Conservation (phyloP, 2,113 vertebrate genomes). For the Syngnathus typhle region DNA sequence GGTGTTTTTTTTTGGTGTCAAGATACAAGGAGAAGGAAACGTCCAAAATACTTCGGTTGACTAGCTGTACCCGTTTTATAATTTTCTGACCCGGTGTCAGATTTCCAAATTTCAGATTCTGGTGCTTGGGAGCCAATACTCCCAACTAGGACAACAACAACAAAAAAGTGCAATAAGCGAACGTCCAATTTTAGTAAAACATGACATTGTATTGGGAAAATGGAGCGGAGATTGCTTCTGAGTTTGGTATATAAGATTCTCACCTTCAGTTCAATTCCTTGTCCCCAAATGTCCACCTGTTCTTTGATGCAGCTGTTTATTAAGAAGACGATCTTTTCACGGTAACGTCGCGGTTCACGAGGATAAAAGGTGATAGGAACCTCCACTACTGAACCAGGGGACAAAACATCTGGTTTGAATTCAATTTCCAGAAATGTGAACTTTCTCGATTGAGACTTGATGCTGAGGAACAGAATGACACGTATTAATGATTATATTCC, state of each 20-base stretch:
- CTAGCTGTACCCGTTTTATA: constrained; percentile 68
- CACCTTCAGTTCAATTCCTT: constrained; percentile 82
- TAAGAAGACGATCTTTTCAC: constrained; percentile 74
- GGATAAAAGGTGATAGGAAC: constrained; percentile 80
- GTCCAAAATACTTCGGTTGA: constrained; percentile 72
- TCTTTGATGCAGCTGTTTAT: constrained; percentile 72
- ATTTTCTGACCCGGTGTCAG: constrained; percentile 68
- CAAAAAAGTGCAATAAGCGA: not conserved
- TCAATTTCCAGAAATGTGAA: constrained; percentile 67
- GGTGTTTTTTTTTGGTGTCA: constrained; percentile 51
- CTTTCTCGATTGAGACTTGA: constrained; percentile 74
- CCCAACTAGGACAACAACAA: constrained; percentile 65
- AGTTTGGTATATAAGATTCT: not conserved
- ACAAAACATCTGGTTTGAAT: constrained; percentile 62
- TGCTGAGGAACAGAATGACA: constrained; percentile 53
- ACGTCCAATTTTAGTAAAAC: not conserved
- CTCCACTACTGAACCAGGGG: constrained; percentile 66
- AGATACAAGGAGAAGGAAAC: constrained; percentile 68
- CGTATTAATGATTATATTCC: too few relatives aligned
- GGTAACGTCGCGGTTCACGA: constrained; percentile 66
- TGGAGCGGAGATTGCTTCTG: not conserved
- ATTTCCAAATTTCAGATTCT: constrained; percentile 75
- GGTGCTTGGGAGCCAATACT: constrained; percentile 71
- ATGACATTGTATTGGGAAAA: not conserved
- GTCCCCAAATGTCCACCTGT: constrained; percentile 75